phyloP scores from a whole-genome alignment of 2,797 vertebrate genomes.

The Octomys mimax region DNA sequence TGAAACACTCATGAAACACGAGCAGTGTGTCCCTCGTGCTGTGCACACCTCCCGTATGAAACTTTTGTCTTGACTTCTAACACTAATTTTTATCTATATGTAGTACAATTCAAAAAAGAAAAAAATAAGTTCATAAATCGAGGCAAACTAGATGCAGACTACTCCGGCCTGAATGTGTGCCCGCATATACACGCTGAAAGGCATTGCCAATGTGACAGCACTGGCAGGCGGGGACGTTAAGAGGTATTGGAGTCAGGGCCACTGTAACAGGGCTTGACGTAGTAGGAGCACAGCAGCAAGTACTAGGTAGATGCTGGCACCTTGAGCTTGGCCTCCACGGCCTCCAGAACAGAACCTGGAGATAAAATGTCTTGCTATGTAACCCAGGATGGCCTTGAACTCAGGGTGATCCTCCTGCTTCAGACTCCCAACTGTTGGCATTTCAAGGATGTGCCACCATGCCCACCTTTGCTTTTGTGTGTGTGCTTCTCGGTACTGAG shows the following conservation, averaged over 20 bases:
- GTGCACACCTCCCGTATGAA: neutral
- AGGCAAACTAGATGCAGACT: neutral
- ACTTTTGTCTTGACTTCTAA: conserved; percentile 24
- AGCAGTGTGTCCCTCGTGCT: too few species aligned
- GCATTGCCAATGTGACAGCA: neutral
- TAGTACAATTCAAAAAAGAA: conserved; percentile 24
- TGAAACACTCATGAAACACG: neutral
- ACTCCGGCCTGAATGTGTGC: neutral
- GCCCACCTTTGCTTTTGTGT: neutral
- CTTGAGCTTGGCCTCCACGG: neutral
- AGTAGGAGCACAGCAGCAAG: too few species aligned
- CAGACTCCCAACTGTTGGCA: neutral
- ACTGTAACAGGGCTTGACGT: too few species aligned
- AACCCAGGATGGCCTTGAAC: neutral
- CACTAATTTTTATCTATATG: neutral
- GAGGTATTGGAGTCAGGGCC: neutral
- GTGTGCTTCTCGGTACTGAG: neutral
- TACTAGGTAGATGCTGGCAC: too few species aligned
- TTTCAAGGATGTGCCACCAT: neutral
- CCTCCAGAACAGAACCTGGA: neutral
- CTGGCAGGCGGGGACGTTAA: neutral
- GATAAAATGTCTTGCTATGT: neutral
- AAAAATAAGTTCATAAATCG: neutral
- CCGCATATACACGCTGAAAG: neutral
- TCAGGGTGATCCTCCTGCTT: neutral